phyloP scores from a whole-genome alignment of 2,888 invertebrate species.

The Melinopterus prodromus region DNA sequence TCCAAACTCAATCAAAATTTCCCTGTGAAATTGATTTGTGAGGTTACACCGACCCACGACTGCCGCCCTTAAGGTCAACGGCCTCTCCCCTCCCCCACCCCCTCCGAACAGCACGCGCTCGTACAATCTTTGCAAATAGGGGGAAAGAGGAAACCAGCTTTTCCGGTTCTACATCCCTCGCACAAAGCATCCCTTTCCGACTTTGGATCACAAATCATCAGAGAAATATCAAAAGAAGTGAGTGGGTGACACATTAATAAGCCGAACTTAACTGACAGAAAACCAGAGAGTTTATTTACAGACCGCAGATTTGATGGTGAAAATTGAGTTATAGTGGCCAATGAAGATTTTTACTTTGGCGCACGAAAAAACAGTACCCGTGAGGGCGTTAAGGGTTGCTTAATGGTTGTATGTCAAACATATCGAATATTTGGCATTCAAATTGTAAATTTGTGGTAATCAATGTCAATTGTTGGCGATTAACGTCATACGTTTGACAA shows the following conservation, averaged over 20 bases:
- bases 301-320: background rate
- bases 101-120: background rate
- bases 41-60: background rate
- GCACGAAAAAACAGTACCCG: too few relatives aligned
- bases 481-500: too few relatives aligned
- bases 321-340: too few relatives aligned
- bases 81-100: background rate
- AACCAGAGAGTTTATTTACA: background rate
- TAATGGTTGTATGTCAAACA: too few relatives aligned
- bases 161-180: background rate
- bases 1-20: background rate
- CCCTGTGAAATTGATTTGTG: background rate
- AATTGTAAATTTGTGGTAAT: too few relatives aligned
- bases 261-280: background rate
- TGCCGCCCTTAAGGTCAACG: background rate
- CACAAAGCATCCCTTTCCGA: background rate
- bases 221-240: background rate
- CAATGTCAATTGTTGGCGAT: too few relatives aligned
- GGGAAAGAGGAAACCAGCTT: background rate
- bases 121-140: background rate
- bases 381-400: too few relatives aligned
- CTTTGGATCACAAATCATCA: background rate
- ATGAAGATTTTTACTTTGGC: too few relatives aligned
- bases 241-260: background rate
- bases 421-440: too few relatives aligned